These are phyloP conservation scores for Trichacis sp. DNA, from an alignment of 2,888 invertebrate species.

Conservation along the genomic window DNA sequence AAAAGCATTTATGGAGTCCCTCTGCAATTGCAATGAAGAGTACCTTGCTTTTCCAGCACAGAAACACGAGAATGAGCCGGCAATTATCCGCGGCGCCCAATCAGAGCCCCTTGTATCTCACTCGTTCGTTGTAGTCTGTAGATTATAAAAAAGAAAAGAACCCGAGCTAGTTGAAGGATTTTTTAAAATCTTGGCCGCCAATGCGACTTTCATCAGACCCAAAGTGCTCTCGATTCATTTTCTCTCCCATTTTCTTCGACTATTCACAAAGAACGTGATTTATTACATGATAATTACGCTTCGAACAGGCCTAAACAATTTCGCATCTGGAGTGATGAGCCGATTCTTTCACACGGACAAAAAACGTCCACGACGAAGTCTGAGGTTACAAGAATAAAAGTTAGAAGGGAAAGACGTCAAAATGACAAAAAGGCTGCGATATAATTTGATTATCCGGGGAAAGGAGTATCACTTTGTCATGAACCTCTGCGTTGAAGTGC, in stretches of 20 bases:
- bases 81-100: constrained; percentile 58
- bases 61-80: constrained; percentile 42
- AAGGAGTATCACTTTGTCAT: constrained; percentile 58
- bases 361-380: no score
- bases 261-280: constrained; percentile 9
- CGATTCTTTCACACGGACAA: no score
- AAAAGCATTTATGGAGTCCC: neutral
- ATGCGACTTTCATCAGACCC: constrained; percentile 56
- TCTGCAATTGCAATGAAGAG: neutral
- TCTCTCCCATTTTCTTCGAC: neutral
- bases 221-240: constrained; percentile 28
- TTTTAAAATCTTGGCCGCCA: constrained; percentile 55
- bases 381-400: constrained; percentile 47
- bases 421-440: constrained; percentile 56
- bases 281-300: neutral
- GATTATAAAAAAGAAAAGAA: constrained; percentile 47
- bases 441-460: constrained; percentile 62
- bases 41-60: constrained; percentile 6
- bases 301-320: neutral
- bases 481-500: constrained; percentile 50
- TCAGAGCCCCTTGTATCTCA: constrained; percentile 54
- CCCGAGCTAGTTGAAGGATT: constrained; percentile 36
- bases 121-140: constrained; percentile 39
- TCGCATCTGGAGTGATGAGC: no score
- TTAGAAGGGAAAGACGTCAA: constrained; percentile 27